Evolutionary conservation across 2,888 invertebrate genomes (phyloP).

Genomic region (Steinernema carpocapsae): DNA sequence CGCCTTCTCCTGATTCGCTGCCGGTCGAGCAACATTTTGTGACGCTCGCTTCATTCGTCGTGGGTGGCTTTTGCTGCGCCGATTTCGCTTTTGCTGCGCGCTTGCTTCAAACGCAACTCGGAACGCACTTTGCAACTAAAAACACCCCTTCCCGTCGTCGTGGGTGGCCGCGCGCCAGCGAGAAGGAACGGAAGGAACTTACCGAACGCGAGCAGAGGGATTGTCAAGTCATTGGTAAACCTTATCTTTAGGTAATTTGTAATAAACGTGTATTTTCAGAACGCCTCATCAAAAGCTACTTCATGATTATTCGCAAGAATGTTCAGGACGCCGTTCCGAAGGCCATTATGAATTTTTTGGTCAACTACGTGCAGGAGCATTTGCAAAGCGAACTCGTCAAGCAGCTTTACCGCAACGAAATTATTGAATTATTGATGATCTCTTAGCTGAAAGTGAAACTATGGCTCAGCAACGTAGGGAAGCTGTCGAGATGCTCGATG

Average conservation of each 20-base stretch:
- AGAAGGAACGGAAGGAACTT: constrained; percentile 37
- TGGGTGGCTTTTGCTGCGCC: too few relatives aligned
- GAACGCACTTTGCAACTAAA: too few relatives aligned
- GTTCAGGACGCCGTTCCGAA: constrained; percentile 99
- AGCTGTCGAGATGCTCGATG: constrained; percentile 95
- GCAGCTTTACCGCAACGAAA: constrained; percentile 93
- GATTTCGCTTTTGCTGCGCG: too few relatives aligned
- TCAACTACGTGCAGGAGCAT: constrained; percentile 89
- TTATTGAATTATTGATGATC: constrained; percentile 85
- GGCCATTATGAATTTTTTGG: constrained; percentile 99
- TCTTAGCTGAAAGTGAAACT: constrained; percentile 95
- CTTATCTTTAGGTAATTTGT: too few relatives aligned
- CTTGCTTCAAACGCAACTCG: too few relatives aligned
- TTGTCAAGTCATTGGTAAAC: too few relatives aligned
- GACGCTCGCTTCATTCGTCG: too few relatives aligned
- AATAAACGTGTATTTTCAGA: constrained; percentile 76
- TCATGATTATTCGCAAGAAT: constrained; percentile 95
- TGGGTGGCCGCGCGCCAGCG: too few relatives aligned
- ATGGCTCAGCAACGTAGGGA: constrained; percentile 93
- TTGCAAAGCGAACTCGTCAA: constrained; percentile 97
- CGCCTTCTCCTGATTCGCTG: too few relatives aligned
- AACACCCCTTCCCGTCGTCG: too few relatives aligned
- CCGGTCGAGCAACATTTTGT: too few relatives aligned
- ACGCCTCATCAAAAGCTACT: constrained; percentile 94
- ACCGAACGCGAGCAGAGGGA: constrained; percentile 64